These are phyloP conservation scores for Dichetophora obliterata DNA, from an alignment of 2,888 invertebrate species.

Conservation along the genomic window DNA sequence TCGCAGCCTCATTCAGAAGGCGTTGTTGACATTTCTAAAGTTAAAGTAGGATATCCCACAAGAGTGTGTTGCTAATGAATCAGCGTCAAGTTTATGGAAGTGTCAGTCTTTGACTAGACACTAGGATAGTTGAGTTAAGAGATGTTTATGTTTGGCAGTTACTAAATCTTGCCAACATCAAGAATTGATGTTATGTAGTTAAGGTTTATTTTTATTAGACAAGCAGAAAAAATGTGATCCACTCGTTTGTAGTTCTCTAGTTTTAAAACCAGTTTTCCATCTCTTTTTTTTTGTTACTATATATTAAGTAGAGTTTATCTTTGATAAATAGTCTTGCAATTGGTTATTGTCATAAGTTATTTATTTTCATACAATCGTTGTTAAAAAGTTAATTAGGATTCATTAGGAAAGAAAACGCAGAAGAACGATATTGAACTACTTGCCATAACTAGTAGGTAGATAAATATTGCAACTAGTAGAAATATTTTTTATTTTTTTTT, in stretches of 20 bases:
- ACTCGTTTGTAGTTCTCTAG: slow-evolving; percentile 37
- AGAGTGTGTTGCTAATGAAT: too few relatives aligned
- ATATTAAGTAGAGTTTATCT: neutral
- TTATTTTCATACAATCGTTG: slow-evolving; percentile 6
- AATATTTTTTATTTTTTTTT: too few relatives aligned
- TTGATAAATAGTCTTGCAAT: neutral
- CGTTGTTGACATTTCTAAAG: slow-evolving; percentile 88
- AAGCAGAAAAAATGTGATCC: slow-evolving; percentile 62
- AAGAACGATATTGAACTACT: neutral
- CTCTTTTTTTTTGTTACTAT: neutral
- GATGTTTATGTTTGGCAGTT: neutral
- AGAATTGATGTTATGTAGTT: slow-evolving; percentile 22
- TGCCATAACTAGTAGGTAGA: slow-evolving; percentile 16
- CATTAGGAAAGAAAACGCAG: neutral
- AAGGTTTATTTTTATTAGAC: slow-evolving; percentile 32
- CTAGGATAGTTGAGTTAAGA: neutral
- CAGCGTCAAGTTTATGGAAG: neutral
- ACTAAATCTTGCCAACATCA: neutral
- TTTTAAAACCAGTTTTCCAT: neutral
- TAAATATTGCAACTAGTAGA: too few relatives aligned
- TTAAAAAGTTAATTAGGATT: neutral
- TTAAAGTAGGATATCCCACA: slow-evolving; percentile 54
- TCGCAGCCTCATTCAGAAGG: slow-evolving; percentile 88
- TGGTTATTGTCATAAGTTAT: neutral
- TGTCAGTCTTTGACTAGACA: neutral